A percentile compares a stretch with the other conserved stretches of the same genome.
These are phyloP conservation scores for Epizoanthus fatuus DNA, from an alignment of 92 coral and sea anemone species.

Conservation along the genomic window DNA sequence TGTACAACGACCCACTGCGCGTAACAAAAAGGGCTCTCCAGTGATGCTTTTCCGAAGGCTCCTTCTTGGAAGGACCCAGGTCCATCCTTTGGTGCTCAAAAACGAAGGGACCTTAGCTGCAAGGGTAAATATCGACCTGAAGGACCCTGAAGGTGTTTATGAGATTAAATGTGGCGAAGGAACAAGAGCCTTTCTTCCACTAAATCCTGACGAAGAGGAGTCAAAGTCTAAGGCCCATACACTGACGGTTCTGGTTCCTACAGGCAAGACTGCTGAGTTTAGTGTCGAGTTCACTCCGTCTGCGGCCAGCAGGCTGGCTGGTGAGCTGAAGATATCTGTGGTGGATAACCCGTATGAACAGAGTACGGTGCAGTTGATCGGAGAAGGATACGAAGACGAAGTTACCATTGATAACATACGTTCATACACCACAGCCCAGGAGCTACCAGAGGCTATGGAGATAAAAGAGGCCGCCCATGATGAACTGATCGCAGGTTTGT, in stretches of 20 bases:
- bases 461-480: conserved; percentile 30
- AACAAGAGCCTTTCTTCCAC: conserved; percentile 74
- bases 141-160: conserved; percentile 85
- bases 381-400: conserved; percentile 98
- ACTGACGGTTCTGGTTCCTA: conserved; percentile 83
- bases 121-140: conserved; percentile 84
- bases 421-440: conserved; percentile 30
- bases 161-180: conserved; percentile 74
- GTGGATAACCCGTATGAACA: conserved; percentile 97
- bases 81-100: conserved; percentile 77
- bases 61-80: conserved; percentile 92
- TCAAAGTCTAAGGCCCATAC: conserved; percentile 65
- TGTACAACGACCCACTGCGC: conserved; percentile 88
- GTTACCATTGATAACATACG: conserved; percentile 96
- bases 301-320: conserved; percentile 75
- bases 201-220: conserved; percentile 60
- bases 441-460: conserved; percentile 11
- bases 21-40: conserved; percentile 94
- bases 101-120: conserved; percentile 96
- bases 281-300: conserved; percentile 91
- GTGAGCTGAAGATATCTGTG: conserved; percentile 90
- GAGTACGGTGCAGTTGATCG: conserved; percentile 82
- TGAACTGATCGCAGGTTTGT: conserved; percentile 44
- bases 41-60: conserved; percentile 91
- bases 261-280: conserved; percentile 92